These are phyloP conservation scores for Alouatta palliata DNA, from an alignment of 2,113 vertebrate genomes.

Conservation along the genomic window DNA sequence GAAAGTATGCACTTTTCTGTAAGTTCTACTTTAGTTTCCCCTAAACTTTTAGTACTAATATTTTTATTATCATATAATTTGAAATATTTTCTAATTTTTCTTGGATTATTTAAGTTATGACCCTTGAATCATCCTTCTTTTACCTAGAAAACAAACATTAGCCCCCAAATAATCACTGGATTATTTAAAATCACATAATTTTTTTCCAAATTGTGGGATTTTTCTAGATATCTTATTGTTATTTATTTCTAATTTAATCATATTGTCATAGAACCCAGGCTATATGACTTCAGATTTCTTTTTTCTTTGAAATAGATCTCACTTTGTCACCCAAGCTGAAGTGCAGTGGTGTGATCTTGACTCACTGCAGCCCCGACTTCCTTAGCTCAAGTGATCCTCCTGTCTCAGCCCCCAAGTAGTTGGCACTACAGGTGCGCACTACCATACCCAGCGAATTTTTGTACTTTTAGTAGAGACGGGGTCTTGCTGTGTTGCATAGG, in stretches of 20 bases:
- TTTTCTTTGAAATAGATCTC: too few species aligned
- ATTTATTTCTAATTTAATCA: background rate
- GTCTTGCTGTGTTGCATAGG: too few species aligned
- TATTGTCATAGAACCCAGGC: background rate
- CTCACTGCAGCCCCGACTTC: too few species aligned
- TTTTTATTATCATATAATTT: background rate
- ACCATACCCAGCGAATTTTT: too few species aligned
- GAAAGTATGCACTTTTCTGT: background rate
- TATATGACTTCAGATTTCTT: background rate
- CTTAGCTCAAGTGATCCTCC: too few species aligned
- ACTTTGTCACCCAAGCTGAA: too few species aligned
- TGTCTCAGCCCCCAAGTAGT: too few species aligned
- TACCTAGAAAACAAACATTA: too few species aligned
- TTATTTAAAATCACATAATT: background rate
- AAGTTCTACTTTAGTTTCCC: background rate
- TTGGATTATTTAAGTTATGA: background rate
- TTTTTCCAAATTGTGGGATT: background rate
- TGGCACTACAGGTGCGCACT: too few species aligned
- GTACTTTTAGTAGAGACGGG: too few species aligned
- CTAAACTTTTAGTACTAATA: background rate
- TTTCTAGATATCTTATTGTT: background rate
- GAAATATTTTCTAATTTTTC: background rate
- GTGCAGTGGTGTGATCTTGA: too few species aligned
- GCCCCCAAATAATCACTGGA: background rate
- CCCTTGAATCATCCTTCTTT: background rate